Evolutionary conservation across 2,888 invertebrate species (phyloP), one percentile per base, ranked within the genome.

Genomic region (Seira musarum): DNA sequence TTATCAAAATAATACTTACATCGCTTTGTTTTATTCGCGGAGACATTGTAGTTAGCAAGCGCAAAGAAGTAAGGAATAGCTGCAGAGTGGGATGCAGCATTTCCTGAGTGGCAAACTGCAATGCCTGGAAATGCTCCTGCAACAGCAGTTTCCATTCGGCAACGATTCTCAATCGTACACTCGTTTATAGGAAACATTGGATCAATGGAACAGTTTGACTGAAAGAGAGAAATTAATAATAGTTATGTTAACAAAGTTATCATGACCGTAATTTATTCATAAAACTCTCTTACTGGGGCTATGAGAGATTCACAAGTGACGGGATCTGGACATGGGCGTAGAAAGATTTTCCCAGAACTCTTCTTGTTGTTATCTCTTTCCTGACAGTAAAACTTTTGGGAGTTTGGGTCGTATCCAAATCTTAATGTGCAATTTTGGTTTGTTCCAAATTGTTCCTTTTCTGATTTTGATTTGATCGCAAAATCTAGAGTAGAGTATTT

Each of bases 71-170:
- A 81, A 15, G 65, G 72, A 6, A 73, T 71, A 0, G 77, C 81
- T 13, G 24, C 57, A n/a, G 76, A 72, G 24, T 78, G 69, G 5
- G 64, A 64, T 1, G 35, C 3, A 10, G 70, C 40, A 17, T 72
- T 69, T 69, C 75, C 79, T 24, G 72, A 63, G 25, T 79, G 64
- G 22, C 83, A 83, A 35, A 83, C 75, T 0, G 83, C 83, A 13
- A 83, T 69, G 2, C 75, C 77, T 3, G 83, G 81, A 17, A 83
- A 72, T 6, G 68, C 76, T 61, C 68, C 68, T 1, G 77, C 72
- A 25, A 65, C 53, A 6, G 78, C 49, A 6, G 75, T 79, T 40
- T 79, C 71, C 13, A 57, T 76, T 40, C 80, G 53, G 57, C 83
- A 83, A 15, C 64, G 63, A 49, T 71, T 72, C 57, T 46, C 19